phyloP scores from a whole-genome alignment of 2,888 invertebrate genomes.

The Herminia tarsipennalis region DNA sequence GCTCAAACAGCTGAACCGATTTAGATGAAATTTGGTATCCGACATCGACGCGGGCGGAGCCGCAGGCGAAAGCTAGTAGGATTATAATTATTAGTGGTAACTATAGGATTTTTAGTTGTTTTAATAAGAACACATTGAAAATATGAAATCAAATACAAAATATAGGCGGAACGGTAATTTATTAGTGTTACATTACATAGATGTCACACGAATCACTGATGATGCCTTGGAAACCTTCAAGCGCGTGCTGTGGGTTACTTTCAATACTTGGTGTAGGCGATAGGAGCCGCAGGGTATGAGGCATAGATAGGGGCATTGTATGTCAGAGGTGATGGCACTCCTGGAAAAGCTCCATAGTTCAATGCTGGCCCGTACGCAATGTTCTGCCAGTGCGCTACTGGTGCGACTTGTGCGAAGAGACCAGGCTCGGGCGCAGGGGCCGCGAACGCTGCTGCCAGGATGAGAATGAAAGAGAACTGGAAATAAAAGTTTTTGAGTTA shows the following conservation, averaged over 20 bases:
- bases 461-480: constrained; percentile 51
- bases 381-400: constrained; percentile 40
- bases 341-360: constrained; percentile 41
- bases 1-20: too few species aligned
- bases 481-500: constrained; percentile 23
- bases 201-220: constrained; percentile 18
- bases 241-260: background rate
- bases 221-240: constrained; percentile 5
- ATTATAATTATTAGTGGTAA: too few species aligned
- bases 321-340: constrained; percentile 25
- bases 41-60: too few species aligned
- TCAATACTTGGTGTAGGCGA: constrained; percentile 54
- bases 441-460: constrained; percentile 52
- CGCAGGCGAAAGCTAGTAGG: too few species aligned
- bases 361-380: constrained; percentile 40
- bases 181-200: constrained; percentile 34
- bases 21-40: too few species aligned
- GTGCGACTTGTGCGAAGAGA: constrained; percentile 32
- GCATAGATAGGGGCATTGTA: constrained; percentile 38
- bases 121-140: background rate
- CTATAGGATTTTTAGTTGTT: too few species aligned
- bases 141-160: constrained; percentile 25
- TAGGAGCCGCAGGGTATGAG: constrained; percentile 41
- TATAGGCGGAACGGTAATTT: constrained; percentile 53
- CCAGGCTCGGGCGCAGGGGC: constrained; percentile 57